Base-by-base conservation (phyloP, 2,113 vertebrate genomes). In the Cricetomys ansorgei region DNA sequence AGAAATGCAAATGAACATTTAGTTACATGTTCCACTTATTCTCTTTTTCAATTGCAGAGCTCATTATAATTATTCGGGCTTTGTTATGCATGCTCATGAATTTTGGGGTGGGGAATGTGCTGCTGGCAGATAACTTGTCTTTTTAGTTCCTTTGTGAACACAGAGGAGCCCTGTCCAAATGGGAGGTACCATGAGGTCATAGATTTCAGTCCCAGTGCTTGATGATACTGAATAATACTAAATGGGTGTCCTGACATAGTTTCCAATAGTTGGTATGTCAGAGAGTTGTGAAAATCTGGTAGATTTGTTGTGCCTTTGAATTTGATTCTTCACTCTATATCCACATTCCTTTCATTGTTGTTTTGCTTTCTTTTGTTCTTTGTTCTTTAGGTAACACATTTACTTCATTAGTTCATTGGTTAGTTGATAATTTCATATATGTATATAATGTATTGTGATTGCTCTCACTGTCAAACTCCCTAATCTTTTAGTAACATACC, bases 61-160 rank as follows among this genome's bases (percentile, higher is more conserved):
- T 50, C 55, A 76, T 89, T 83, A 75, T 59, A 92, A 75, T 84
- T 88, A 88, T 55, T 9, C 31, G n/a, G 34, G 31, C 67, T 83
- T 64, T 50, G 67, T 73, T 73, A 34, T 34, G 37, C 59, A 17
- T 37, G 73, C n/a, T 75, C n/a, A n/a, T 94, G 80, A 8, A 37
- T 76, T 40, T 70, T 34, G 43, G 77, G 15, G 10, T 86, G 62
- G 29, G 29, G 34, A 43, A 45, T 75, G 29, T 84, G 69, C 75
- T 25, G 27, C 21, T 69, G 31, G 70, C 40, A 50, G 15, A 29
- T 65, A 29, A 62, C 25, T 70, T 77, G 7, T 59, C 17, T 69
- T 34, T 83, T 75, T 25, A 48, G 34, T 59, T 84, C 21, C 37
- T 34, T 34, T 69, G 48, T 85, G 31, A 75, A 70, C 23, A 57